phyloP scores from a whole-genome alignment of 2,113 vertebrate species.

The Camelus bactrianus region DNA sequence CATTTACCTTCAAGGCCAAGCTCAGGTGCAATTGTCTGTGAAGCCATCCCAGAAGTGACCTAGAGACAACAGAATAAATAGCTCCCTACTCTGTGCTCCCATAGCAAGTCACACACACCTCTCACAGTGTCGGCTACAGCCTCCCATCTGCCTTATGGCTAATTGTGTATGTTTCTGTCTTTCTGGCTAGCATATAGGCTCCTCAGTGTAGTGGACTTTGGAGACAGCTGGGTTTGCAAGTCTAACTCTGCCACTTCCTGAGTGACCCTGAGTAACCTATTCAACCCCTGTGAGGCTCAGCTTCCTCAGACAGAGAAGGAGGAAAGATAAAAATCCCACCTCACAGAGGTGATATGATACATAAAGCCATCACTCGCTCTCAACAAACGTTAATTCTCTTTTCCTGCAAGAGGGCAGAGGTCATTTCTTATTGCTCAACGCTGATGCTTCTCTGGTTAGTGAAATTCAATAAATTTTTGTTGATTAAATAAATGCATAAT shows the following conservation, averaged over 20 bases:
- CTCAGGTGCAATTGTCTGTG: not conserved
- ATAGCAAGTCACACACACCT: not conserved
- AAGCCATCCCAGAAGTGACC: not conserved
- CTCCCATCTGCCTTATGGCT: not conserved
- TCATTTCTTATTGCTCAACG: slow-evolving; percentile 25
- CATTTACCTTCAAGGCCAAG: not conserved
- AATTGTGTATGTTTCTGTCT: not conserved
- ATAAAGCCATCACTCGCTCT: not conserved
- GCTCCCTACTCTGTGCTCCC: not conserved
- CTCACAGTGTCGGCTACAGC: not conserved
- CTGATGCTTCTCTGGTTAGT: slow-evolving; percentile 7
- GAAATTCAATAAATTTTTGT: slow-evolving; percentile 41
- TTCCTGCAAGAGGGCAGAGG: not conserved
- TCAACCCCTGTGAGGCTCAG: not conserved
- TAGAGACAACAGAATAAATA: not conserved
- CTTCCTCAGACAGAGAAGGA: not conserved
- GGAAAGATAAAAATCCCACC: not conserved
- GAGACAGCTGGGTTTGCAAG: not conserved
- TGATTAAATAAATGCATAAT: slow-evolving; percentile 19
- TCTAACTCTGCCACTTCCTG: not conserved
- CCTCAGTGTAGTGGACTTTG: not conserved
- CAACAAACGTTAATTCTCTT: not conserved
- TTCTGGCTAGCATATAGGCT: not conserved
- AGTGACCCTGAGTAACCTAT: not conserved
- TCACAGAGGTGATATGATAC: not conserved